phyloP scores from a whole-genome alignment of 2,888 invertebrate genomes.

The Tiliacea citrago region DNA sequence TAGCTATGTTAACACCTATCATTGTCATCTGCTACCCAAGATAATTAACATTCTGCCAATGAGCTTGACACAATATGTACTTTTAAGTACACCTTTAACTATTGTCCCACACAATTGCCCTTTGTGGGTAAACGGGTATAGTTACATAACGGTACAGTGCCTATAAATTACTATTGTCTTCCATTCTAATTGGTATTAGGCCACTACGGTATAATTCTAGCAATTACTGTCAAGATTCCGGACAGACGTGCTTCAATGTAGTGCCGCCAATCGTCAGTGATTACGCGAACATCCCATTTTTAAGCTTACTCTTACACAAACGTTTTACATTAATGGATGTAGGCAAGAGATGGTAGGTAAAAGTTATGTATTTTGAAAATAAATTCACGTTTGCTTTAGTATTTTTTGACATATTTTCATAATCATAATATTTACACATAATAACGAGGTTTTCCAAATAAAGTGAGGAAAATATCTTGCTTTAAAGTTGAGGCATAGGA shows the following conservation, averaged over 20 bases:
- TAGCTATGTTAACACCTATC: neutral
- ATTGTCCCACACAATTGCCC: neutral
- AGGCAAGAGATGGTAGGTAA: neutral
- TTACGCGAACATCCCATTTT: slow-evolving; percentile 19
- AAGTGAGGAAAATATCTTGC: neutral
- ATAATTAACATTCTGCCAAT: neutral
- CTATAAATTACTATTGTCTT: slow-evolving; percentile 62
- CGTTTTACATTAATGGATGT: slow-evolving; percentile 5
- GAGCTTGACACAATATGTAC: neutral
- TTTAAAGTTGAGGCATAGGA: neutral
- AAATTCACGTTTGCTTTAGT: neutral
- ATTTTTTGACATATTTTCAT: neutral
- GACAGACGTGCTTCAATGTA: slow-evolving; percentile 54
- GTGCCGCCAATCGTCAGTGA: slow-evolving; percentile 28
- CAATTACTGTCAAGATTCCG: slow-evolving; percentile 68
- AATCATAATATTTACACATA: neutral
- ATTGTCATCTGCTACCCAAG: neutral
- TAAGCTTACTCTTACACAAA: slow-evolving; percentile 10
- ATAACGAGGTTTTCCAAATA: neutral
- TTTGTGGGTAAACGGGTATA: slow-evolving; percentile 26
- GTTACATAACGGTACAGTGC: slow-evolving; percentile 43
- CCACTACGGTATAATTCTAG: slow-evolving; percentile 60
- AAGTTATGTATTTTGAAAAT: neutral
- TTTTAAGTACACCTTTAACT: neutral
- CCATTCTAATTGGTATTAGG: slow-evolving; percentile 58